phyloP scores from a whole-genome alignment of 2,113 vertebrate species.

The Lichenostomus cassidix region DNA sequence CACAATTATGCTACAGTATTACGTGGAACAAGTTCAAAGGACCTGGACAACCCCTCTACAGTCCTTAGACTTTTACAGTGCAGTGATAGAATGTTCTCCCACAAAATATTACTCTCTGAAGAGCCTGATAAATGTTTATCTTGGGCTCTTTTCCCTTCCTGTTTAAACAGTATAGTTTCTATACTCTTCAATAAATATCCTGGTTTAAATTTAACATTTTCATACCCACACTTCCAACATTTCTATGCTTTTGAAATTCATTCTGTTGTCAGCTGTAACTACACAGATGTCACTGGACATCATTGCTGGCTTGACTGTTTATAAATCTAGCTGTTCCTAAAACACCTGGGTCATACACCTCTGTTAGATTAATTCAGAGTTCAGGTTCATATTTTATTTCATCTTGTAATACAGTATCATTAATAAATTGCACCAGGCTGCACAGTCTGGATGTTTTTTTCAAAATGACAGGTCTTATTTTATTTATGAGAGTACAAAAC shows the following conservation, averaged over 20 bases:
- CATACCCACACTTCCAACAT: not conserved
- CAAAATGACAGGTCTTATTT: constrained; percentile 26
- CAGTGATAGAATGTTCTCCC: not conserved
- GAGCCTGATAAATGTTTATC: constrained; percentile 29
- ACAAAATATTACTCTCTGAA: constrained; percentile 10
- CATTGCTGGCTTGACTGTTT: not conserved
- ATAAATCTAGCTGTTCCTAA: not conserved
- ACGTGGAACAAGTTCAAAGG: not conserved
- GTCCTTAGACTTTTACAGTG: not conserved
- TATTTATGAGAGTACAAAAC: constrained; percentile 59
- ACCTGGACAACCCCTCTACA: not conserved
- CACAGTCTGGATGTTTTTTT: not conserved
- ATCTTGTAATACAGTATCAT: not conserved
- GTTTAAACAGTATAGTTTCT: constrained; percentile 9
- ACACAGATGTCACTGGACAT: not conserved
- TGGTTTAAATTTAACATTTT: not conserved
- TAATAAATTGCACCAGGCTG: constrained; percentile 1
- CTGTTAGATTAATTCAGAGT: not conserved
- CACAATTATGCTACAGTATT: not conserved
- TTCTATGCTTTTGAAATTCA: not conserved
- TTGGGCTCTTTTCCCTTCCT: constrained; percentile 14
- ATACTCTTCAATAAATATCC: not conserved
- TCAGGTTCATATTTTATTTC: not conserved
- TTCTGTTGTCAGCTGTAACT: not conserved
- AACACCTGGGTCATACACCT: not conserved